Evolutionary conservation across 2,797 vertebrate genomes (phyloP).

Genomic region (Dendrocincla tyrannina): DNA sequence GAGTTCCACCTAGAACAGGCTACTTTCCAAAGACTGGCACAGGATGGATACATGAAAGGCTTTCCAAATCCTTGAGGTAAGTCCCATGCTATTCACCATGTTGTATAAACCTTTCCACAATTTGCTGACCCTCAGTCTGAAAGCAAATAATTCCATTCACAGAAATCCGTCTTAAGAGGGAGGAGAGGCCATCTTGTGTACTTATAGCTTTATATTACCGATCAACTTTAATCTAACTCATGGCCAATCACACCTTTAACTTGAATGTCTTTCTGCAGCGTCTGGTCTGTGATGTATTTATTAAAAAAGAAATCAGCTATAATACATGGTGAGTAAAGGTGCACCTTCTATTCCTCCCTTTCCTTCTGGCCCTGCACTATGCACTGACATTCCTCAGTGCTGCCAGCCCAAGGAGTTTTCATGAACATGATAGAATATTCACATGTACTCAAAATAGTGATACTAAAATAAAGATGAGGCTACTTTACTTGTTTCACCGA

Average conservation of each 20-base stretch:
- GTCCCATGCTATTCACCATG: not conserved
- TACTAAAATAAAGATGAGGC: slow-evolving; percentile 13
- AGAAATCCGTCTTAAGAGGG: not conserved
- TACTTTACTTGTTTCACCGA: not conserved
- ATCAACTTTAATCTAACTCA: not conserved
- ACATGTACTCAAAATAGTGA: not conserved
- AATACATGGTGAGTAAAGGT: not conserved
- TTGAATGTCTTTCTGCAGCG: not conserved
- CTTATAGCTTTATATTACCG: not conserved
- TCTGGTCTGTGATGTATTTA: not conserved
- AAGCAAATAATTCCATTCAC: not conserved
- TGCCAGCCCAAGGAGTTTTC: not conserved
- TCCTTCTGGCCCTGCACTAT: not conserved
- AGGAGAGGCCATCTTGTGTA: fast-evolving
- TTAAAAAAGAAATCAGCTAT: not conserved
- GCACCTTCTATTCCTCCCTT: not conserved
- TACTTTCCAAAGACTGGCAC: not conserved
- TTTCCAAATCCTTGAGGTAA: not conserved
- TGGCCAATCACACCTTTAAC: not conserved
- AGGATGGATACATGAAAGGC: not conserved
- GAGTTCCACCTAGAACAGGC: not conserved
- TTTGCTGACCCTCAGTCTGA: not conserved
- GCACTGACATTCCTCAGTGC: not conserved
- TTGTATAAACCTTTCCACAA: not conserved
- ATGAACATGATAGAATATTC: not conserved